These are phyloP conservation scores for Belonocnema kinseyi DNA, from an alignment of 1,140 invertebrate species.

Conservation along the genomic window DNA sequence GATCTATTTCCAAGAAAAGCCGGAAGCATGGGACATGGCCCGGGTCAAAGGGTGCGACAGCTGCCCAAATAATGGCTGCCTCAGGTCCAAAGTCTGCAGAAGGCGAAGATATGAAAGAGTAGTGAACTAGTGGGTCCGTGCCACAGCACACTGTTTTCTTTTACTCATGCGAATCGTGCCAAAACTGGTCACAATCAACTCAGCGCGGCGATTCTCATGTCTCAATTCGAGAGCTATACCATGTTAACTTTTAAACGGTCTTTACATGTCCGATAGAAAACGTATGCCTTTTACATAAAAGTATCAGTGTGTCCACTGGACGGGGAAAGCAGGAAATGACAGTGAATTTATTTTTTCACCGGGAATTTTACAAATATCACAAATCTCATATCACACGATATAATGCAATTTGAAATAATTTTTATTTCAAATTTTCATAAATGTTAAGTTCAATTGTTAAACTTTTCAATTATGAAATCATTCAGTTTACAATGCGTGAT, in stretches of 20 bases:
- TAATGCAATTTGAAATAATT: no score
- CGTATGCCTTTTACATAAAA: no score
- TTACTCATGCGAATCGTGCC: constrained; percentile 41
- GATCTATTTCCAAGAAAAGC: constrained; percentile 53
- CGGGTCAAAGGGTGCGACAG: constrained; percentile 52
- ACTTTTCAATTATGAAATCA: no score
- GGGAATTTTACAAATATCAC: no score
- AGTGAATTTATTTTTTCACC: no score
- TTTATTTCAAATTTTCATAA: no score
- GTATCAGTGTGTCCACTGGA: no score
- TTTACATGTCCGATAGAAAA: no score
- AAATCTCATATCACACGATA: no score
- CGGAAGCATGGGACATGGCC: constrained; percentile 44
- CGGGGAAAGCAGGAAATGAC: no score
- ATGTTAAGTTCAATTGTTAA: no score
- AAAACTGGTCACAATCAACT: constrained; percentile 37
- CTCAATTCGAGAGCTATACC: constrained; percentile 3
- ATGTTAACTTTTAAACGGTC: neutral
- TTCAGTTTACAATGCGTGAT: no score
- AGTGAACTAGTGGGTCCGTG: constrained; percentile 25
- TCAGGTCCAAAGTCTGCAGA: constrained; percentile 48
- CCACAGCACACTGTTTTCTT: constrained; percentile 37
- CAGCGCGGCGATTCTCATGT: constrained; percentile 11
- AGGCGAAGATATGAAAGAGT: constrained; percentile 41
- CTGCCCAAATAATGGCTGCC: constrained; percentile 59